A percentile compares a stretch with the other conserved stretches of the same genome.
These are phyloP conservation scores for Ellobius talpinus DNA, from an alignment of 2,113 vertebrate species.

Conservation along the genomic window DNA sequence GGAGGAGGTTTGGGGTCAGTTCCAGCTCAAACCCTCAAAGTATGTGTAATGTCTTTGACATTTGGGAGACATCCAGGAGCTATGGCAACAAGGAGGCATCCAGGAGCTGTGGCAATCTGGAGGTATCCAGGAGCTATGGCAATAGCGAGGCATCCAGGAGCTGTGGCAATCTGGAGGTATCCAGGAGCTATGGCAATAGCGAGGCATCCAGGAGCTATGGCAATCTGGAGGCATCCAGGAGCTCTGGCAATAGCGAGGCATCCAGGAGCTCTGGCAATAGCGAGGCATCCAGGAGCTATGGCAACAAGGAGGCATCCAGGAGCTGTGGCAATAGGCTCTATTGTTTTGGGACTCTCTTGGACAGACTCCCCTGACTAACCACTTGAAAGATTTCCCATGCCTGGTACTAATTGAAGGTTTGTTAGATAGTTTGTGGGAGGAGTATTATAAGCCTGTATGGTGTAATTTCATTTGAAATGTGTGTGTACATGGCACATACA, in stretches of 20 bases:
- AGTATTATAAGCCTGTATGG: neutral
- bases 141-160: neutral
- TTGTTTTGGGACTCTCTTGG: neutral
- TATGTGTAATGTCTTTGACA: neutral
- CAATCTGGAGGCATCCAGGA: no score
- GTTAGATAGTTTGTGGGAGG: neutral
- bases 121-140: no score
- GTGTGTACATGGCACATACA: neutral
- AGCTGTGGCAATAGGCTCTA: neutral
- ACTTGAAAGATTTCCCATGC: neutral
- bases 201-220: no score
- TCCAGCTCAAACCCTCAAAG: neutral
- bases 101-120: no score
- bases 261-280: neutral
- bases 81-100: neutral
- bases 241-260: neutral
- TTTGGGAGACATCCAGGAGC: no score
- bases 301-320: neutral
- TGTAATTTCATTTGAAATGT: neutral
- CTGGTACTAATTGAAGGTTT: neutral
- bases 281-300: no score
- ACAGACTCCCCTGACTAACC: neutral
- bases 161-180: neutral
- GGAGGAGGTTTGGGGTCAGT: neutral
- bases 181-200: neutral